These are phyloP conservation scores for Lasiommata megera DNA, from an alignment of 2,888 invertebrate genomes.

Conservation along the genomic window DNA sequence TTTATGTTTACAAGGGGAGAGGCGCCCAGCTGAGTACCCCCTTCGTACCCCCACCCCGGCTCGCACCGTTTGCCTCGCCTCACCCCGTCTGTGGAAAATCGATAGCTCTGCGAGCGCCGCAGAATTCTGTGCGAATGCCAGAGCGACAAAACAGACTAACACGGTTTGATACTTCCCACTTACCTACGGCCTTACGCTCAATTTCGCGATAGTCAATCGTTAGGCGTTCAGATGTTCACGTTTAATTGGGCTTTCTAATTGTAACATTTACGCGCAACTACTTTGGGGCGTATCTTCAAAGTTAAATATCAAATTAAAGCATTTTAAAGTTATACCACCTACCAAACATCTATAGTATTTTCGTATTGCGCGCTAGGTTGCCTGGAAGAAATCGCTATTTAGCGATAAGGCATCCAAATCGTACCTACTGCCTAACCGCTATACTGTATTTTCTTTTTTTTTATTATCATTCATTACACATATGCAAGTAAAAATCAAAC, in stretches of 20 bases:
- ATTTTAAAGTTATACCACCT: too few relatives aligned
- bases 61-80: slow-evolving; percentile 32
- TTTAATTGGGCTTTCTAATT: background rate
- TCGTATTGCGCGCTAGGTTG: too few relatives aligned
- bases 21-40: slow-evolving; percentile 67
- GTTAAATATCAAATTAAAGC: too few relatives aligned
- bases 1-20: slow-evolving; percentile 74
- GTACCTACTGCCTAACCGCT: too few relatives aligned
- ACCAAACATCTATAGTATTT: too few relatives aligned
- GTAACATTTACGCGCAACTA: background rate
- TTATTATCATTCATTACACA: too few relatives aligned
- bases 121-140: slow-evolving; percentile 38
- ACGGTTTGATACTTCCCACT: slow-evolving; percentile 31
- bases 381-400: too few relatives aligned
- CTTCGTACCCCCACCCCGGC: slow-evolving; percentile 34
- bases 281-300: background rate
- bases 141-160: slow-evolving; percentile 38
- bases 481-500: too few relatives aligned
- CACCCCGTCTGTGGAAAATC: slow-evolving; percentile 68
- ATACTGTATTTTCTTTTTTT: too few relatives aligned
- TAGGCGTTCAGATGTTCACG: background rate
- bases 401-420: too few relatives aligned
- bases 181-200: slow-evolving; percentile 9
- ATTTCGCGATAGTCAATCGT: slow-evolving; percentile 22
- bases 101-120: slow-evolving; percentile 60